Conservation (phyloP, 2,888 invertebrate species). For the Anticlea derivata region DNA sequence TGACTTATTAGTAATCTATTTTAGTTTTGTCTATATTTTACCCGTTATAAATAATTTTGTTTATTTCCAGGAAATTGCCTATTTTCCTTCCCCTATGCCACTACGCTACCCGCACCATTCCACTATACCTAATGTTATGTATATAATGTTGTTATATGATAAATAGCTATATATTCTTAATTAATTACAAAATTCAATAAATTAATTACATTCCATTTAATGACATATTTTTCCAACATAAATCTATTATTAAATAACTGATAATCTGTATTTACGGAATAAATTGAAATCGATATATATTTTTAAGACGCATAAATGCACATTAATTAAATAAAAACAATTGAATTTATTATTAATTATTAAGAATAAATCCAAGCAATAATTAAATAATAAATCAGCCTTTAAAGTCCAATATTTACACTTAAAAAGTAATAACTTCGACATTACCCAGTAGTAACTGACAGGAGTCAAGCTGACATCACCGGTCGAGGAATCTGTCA, state of each 20-base stretch:
- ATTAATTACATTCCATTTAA: conserved; percentile 18
- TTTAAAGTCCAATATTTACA: background rate
- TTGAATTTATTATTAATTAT: too few species aligned
- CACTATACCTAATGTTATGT: conserved; percentile 22
- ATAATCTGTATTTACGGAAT: too few species aligned
- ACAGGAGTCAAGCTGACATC: conserved; percentile 24
- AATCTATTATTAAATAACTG: too few species aligned
- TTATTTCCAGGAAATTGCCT: conserved; percentile 18
- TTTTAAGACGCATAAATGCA: conserved; percentile 10
- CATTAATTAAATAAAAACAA: background rate
- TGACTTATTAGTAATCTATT: too few species aligned
- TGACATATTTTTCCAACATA: conserved; percentile 18
- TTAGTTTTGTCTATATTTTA: too few species aligned
- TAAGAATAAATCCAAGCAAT: conserved; percentile 4
- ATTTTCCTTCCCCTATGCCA: conserved; percentile 18
- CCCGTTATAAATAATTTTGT: background rate
- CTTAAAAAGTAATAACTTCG: background rate
- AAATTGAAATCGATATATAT: background rate
- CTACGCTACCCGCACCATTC: conserved; percentile 24
- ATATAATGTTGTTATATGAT: conserved; percentile 23
- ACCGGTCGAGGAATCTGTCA: conserved; percentile 13
- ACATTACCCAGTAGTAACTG: background rate
- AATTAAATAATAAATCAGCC: background rate
- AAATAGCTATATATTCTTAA: conserved; percentile 29
- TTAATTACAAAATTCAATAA: too few species aligned